These are phyloP conservation scores for Spinus pinus DNA, from an alignment of 2,797 vertebrate species.

Conservation along the genomic window DNA sequence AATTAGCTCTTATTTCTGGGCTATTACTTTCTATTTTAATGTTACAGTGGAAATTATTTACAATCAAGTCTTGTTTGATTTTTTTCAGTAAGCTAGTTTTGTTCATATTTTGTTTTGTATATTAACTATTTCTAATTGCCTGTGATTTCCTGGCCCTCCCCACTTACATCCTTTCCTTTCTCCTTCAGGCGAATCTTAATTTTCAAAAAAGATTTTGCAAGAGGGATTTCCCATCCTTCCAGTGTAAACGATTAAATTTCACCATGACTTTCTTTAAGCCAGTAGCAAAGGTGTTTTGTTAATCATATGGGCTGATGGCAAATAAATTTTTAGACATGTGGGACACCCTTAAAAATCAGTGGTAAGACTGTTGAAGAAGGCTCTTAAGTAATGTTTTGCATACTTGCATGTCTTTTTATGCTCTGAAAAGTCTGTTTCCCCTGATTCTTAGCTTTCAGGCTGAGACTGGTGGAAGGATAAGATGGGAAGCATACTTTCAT, in stretches of 20 bases:
- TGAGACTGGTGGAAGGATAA: background rate
- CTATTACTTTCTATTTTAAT: background rate
- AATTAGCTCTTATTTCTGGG: background rate
- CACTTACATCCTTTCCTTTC: background rate
- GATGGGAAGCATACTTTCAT: background rate
- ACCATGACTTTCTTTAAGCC: background rate
- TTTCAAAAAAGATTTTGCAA: background rate
- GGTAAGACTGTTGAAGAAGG: background rate
- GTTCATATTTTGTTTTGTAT: background rate
- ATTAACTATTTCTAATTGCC: background rate
- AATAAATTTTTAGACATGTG: background rate
- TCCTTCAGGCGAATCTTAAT: background rate
- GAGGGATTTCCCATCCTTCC: background rate
- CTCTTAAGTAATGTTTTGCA: background rate
- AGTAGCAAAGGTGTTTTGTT: background rate
- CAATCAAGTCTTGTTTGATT: background rate
- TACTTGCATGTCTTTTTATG: background rate
- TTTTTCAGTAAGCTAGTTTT: background rate
- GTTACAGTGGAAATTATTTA: background rate
- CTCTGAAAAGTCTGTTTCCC: background rate
- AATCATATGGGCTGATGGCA: background rate
- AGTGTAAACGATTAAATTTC: background rate
- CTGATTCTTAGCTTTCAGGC: background rate
- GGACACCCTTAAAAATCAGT: background rate
- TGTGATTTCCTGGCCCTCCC: background rate